Percentiles rank a stretch among this genome's conserved stretches.
phyloP scores from a whole-genome alignment of 2,113 vertebrate genomes.

The Dolichotis patagonum region DNA sequence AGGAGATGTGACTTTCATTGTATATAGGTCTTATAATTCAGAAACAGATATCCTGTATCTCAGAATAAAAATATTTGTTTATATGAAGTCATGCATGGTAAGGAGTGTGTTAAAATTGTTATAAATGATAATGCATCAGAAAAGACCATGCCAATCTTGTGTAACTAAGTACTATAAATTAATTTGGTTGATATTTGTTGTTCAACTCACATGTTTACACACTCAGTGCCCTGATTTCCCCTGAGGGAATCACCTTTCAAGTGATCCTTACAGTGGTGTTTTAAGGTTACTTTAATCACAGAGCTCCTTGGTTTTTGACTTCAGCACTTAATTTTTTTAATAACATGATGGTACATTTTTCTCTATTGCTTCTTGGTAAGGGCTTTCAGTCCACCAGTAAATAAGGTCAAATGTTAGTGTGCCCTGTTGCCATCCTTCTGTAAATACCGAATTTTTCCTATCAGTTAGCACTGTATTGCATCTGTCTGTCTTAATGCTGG shows the following conservation, averaged over 20 bases:
- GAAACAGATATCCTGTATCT: conserved; percentile 75
- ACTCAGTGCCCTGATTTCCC: conserved; percentile 75
- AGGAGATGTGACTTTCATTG: conserved; percentile 71
- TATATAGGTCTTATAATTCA: conserved; percentile 78
- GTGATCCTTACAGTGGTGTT: conserved; percentile 75
- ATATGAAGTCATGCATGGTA: conserved; percentile 81
- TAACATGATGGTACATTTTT: conserved; percentile 83
- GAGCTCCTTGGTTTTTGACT: conserved; percentile 75
- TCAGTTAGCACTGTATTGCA: conserved; percentile 85
- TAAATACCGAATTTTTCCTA: conserved; percentile 84
- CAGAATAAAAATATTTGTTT: conserved; percentile 76
- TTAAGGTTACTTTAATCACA: conserved; percentile 74
- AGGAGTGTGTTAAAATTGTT: conserved; percentile 76
- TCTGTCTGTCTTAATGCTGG: conserved; percentile 94
- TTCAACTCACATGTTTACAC: conserved; percentile 78
- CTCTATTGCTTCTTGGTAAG: conserved; percentile 74
- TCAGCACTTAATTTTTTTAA: conserved; percentile 82
- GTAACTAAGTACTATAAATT: conserved; percentile 72
- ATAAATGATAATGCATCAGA: conserved; percentile 69
- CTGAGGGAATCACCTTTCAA: conserved; percentile 74
- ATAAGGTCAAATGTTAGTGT: conserved; percentile 80
- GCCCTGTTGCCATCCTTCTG: conserved; percentile 79
- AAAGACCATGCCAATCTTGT: conserved; percentile 74
- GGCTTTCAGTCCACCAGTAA: conserved; percentile 83
- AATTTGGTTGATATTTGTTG: conserved; percentile 76